A percentile compares a stretch with the other conserved stretches of the same genome.
Evolutionary conservation across 2,888 invertebrate species (phyloP).

Genomic region (Crematogaster levior): DNA sequence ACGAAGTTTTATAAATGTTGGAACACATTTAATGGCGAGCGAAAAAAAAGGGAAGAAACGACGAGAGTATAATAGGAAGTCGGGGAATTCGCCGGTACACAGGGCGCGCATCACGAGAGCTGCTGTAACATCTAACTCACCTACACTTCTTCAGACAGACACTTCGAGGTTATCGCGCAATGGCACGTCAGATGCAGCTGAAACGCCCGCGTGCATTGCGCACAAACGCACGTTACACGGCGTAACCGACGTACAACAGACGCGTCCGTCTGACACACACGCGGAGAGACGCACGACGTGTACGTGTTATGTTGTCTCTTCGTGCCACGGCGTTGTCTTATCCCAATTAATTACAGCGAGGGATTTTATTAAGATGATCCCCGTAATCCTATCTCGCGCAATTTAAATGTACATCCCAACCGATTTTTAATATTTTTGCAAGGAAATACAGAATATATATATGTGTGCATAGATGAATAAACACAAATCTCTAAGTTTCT

Average conservation of each 20-base stretch:
- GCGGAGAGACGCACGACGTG: neutral
- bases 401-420: neutral
- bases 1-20: slow-evolving; percentile 48
- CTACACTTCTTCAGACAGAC: slow-evolving; percentile 66
- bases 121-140: slow-evolving; percentile 45
- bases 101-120: slow-evolving; percentile 39
- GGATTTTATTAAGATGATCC: neutral
- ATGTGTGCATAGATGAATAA: slow-evolving; percentile 16
- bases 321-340: neutral
- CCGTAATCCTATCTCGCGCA: neutral
- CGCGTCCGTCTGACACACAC: neutral
- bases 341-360: neutral
- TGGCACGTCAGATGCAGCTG: slow-evolving; percentile 68
- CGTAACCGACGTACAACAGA: slow-evolving; percentile 35
- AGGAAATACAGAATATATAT: neutral
- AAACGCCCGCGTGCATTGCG: neutral
- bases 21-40: slow-evolving; percentile 45
- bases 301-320: neutral
- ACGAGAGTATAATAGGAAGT: slow-evolving; percentile 31
- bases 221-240: neutral
- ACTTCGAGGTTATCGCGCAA: slow-evolving; percentile 70
- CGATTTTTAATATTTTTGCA: slow-evolving; percentile 35
- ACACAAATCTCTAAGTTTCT: slow-evolving; percentile 29
- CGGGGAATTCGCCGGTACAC: slow-evolving; percentile 37
- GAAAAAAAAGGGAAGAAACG: slow-evolving; percentile 19